Base-by-base conservation (phyloP, 2,113 vertebrate species). In the Tylochromis polylepis region DNA sequence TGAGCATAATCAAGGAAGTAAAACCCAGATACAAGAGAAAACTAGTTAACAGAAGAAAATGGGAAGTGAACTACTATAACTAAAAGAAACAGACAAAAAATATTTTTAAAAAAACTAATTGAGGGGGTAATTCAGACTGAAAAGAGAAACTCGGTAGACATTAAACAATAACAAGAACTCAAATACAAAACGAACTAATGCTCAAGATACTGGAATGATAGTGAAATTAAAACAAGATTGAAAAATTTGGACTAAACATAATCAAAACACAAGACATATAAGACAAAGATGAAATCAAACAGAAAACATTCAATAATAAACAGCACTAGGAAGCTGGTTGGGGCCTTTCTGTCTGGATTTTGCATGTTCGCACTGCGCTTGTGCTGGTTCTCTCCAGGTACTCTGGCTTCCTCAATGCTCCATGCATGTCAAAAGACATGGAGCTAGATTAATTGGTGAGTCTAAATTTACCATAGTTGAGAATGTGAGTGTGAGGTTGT, bases 101-200 rank as follows among this genome's bases (percentile, higher is more conserved):
- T n/a, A n/a, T n/a, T n/a, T n/a, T n/a, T n/a, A 18, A 16, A 16
- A 6, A 31, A 60, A 60, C 10, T 1, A 8, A 67, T 67, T 67
- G 34, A 38, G n/a, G 6, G 36, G 36, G n/a, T 22, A 70, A 41
- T 22, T 14, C 11, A 67, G 62, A 24, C n/a, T 41, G n/a, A 14
- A 24, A 67, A 24, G 62, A 43, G n/a, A 70, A 70, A 24, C 65
- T 70, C n/a, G 36, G 43, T 24, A 70, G 36, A 41, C 62, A 70
- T 38, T 67, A 41, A 41, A 22, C 6, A 20, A 22, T 70, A 41
- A 9, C 11, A 24, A 24, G 12, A 70, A 41, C 20, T 67, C 62
- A 70, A 70, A 43, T 70, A 22, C 36, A 43, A 15, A 41, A 24
- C 24, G 36, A 43, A 9, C n/a, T 41, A 3, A 36, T 16, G 36